Evolutionary conservation across 2,888 invertebrate species (phyloP).

Genomic region (Oxystoma pomonae): DNA sequence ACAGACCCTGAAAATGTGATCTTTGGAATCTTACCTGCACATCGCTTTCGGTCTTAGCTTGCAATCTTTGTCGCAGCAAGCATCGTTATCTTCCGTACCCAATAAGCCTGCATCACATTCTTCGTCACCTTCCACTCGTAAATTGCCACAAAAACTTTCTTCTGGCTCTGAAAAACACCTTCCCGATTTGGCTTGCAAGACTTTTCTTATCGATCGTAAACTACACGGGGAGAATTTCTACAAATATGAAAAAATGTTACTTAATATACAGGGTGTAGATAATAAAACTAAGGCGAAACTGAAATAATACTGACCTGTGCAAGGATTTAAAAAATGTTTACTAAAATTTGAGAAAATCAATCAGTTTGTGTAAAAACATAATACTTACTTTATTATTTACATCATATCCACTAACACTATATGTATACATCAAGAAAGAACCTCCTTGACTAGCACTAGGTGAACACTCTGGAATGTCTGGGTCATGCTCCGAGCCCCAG

Average conservation of each 20-base stretch:
- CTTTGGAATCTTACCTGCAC: constrained; percentile 68
- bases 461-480: constrained; percentile 92
- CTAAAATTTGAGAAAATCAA: too few relatives aligned
- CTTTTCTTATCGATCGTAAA: constrained; percentile 86
- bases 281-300: too few relatives aligned
- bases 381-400: constrained; percentile 82
- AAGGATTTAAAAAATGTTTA: too few relatives aligned
- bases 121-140: constrained; percentile 92
- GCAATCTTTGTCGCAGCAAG: constrained; percentile 92
- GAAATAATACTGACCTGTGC: neutral
- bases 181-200: constrained; percentile 86
- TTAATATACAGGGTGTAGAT: too few relatives aligned
- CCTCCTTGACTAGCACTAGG: constrained; percentile 93
- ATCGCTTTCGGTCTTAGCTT: constrained; percentile 82
- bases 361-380: neutral
- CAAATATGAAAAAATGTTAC: constrained; percentile 31
- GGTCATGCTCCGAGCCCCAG: constrained; percentile 98
- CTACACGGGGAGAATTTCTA: constrained; percentile 95
- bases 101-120: constrained; percentile 94
- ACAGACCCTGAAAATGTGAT: too few relatives aligned
- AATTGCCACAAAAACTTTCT: constrained; percentile 94
- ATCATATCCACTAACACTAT: constrained; percentile 94
- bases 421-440: constrained; percentile 94
- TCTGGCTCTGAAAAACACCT: constrained; percentile 91
- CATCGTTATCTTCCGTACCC: constrained; percentile 89